Base-by-base conservation (phyloP, 2,113 vertebrate genomes). In the Heliornis fulica region DNA sequence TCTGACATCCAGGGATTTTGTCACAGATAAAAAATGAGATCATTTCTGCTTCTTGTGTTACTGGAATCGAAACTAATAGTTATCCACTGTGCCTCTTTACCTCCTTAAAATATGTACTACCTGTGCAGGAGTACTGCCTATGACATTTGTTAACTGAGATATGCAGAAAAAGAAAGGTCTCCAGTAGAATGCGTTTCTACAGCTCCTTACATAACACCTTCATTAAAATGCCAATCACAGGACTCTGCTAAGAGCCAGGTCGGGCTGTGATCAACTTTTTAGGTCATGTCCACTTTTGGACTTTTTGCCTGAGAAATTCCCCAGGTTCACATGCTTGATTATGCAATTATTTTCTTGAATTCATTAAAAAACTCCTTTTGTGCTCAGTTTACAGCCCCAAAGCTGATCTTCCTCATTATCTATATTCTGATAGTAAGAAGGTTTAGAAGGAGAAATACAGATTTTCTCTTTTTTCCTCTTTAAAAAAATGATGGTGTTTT, bases 221-320 rank as follows among this genome's bases (percentile, higher is more conserved):
- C 66, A 88, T 93, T 95, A 96, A 95, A 88, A 87, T 64, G 53
- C 60, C 51, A 32, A 3, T 81, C 88, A 83, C 40, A 78, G 71
- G 66, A 22, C 83, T 89, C 63, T 94, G 59, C 56, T 46, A 50
- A 74, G 43, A 90, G 75, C 68, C 76, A 77, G 79, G 72, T 92
- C 94, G 89, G 85, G 8, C 56, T 48, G 45, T 63, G 41, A 85
- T 91, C 60, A 70, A 79, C 43, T 90, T 97, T 91, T 93, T 90
- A 77, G 75, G 79, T 63, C 25, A 15, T 59, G 51, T 31, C 91
- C 71, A 83, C 76, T 93, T 91, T 48, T 48, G 72, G 79, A 91
- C 88, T 93, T 96, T 65, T 96, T 95, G 79, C 83, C 68, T 86
- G 56, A 90, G 68, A 94, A 95, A 96, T 94, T 90, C 93, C 92